phyloP scores from a whole-genome alignment of 2,113 vertebrate species.

The Triplophysa rosa region DNA sequence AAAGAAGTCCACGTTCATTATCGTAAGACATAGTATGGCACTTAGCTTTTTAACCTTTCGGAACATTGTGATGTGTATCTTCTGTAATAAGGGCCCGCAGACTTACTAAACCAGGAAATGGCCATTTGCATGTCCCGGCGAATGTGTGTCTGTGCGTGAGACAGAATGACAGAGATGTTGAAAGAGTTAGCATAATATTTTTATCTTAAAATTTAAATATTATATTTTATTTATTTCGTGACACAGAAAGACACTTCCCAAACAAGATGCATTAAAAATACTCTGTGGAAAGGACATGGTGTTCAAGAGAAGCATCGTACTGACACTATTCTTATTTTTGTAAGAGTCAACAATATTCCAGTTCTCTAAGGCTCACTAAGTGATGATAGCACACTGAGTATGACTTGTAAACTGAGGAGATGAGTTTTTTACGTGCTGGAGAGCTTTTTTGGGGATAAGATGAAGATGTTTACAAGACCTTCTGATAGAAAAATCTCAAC shows the following conservation, averaged over 20 bases:
- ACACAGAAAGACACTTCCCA: no score
- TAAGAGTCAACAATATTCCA: constrained; percentile 7
- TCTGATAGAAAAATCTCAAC: neutral
- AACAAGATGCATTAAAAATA: no score
- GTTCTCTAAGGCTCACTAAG: neutral
- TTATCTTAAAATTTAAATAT: no score
- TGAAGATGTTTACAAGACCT: constrained; percentile 19
- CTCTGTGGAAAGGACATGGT: neutral
- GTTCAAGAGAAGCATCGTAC: constrained; percentile 2
- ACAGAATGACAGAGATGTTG: constrained; percentile 20
- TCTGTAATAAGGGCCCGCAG: constrained; percentile 43
- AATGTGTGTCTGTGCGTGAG: neutral
- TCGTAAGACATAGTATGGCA: constrained; percentile 67
- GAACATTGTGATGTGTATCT: constrained; percentile 66
- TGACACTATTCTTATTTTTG: constrained; percentile 14
- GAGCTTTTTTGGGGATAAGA: constrained; percentile 9
- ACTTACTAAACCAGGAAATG: constrained; percentile 31
- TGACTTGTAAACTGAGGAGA: neutral
- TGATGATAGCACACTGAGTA: constrained; percentile 26
- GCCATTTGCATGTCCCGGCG: constrained; percentile 5
- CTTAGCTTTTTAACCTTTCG: constrained; percentile 70
- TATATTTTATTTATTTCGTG: no score
- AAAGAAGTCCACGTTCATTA: constrained; percentile 71
- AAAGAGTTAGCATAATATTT: neutral
- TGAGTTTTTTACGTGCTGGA: constrained; percentile 6